These are phyloP conservation scores for Solenopsis fugax DNA, from an alignment of 1,140 invertebrate species.

Conservation along the genomic window DNA sequence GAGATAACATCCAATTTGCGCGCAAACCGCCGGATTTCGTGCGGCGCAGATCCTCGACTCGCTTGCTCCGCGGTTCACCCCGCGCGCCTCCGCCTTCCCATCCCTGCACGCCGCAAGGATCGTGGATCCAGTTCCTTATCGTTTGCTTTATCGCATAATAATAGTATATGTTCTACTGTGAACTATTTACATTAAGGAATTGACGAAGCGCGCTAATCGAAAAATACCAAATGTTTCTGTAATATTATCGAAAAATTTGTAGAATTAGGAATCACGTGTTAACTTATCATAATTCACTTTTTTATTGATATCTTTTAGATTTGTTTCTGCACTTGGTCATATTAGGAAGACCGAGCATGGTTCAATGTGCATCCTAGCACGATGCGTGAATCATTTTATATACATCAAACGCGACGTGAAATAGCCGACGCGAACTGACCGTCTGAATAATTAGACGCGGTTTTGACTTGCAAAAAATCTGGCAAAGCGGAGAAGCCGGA, in stretches of 20 bases:
- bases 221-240: neutral
- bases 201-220: neutral
- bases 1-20: constrained; percentile 85
- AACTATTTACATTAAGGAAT: neutral
- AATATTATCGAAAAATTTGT: neutral
- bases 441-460: constrained; percentile 55
- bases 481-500: constrained; percentile 41
- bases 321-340: neutral
- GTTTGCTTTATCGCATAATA: constrained; percentile 43
- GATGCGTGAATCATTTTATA: constrained; percentile 41
- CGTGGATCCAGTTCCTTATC: constrained; percentile 47
- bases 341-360: neutral
- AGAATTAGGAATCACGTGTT: neutral
- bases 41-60: constrained; percentile 72
- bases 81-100: too few species aligned
- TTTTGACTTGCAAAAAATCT: constrained; percentile 64
- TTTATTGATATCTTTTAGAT: neutral
- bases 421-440: constrained; percentile 35
- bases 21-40: constrained; percentile 83
- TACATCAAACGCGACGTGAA: constrained; percentile 50
- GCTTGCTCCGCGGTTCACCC: constrained; percentile 55
- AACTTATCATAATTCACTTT: neutral
- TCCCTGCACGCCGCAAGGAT: neutral
- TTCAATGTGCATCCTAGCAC: neutral
- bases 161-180: neutral